phyloP scores from a whole-genome alignment of 92 coral and sea anemone genomes.

The Nematostella vectensis region DNA sequence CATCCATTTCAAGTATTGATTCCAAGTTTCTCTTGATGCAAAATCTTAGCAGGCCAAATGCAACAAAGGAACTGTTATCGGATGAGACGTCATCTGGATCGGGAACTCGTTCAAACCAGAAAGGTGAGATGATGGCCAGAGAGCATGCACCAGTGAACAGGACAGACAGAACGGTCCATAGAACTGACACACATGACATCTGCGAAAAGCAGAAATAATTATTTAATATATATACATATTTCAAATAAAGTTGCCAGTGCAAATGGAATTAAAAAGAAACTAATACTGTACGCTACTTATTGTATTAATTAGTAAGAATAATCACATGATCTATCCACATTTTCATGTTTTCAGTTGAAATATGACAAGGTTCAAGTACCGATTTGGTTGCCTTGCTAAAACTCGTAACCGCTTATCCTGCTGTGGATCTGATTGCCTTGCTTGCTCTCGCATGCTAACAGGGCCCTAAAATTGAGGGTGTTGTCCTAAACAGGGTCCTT shows the following conservation, averaged over 20 bases:
- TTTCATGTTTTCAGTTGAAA: too few relatives aligned
- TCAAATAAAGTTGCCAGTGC: too few relatives aligned
- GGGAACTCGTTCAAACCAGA: slow-evolving; percentile 71
- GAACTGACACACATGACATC: slow-evolving; percentile 61
- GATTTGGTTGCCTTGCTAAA: too few relatives aligned
- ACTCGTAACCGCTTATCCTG: too few relatives aligned
- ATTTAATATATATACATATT: background rate
- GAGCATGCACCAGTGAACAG: slow-evolving; percentile 41
- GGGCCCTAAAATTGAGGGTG: too few relatives aligned
- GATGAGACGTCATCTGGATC: slow-evolving; percentile 46
- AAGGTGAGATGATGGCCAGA: slow-evolving; percentile 67
- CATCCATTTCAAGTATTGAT: slow-evolving; percentile 54
- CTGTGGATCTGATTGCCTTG: too few relatives aligned
- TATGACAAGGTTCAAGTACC: too few relatives aligned
- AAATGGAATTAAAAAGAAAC: background rate
- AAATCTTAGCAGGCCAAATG: slow-evolving; percentile 69
- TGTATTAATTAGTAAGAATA: too few relatives aligned
- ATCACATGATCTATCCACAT: too few relatives aligned
- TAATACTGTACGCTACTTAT: background rate
- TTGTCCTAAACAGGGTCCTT: too few relatives aligned
- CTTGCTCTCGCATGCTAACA: too few relatives aligned
- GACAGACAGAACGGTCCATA: slow-evolving; percentile 60
- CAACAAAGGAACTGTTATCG: slow-evolving; percentile 51
- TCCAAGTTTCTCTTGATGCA: slow-evolving; percentile 51
- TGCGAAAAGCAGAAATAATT: slow-evolving; percentile 14